phyloP scores from a whole-genome alignment of 2,797 vertebrate genomes.

The Gila robusta region DNA sequence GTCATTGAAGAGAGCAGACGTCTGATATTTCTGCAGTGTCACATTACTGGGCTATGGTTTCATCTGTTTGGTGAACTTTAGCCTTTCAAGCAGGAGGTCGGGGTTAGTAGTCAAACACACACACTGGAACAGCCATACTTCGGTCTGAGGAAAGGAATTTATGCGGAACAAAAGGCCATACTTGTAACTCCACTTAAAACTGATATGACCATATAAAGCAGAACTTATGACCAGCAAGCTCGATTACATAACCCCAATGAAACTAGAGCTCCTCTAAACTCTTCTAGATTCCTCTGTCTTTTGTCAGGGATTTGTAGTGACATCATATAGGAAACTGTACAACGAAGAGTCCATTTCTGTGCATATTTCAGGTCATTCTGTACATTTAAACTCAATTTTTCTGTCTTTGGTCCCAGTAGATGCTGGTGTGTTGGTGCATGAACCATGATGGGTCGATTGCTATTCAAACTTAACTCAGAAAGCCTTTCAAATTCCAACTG shows the following conservation, averaged over 20 bases:
- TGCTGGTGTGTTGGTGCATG: not conserved
- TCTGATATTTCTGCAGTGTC: conserved; percentile 55
- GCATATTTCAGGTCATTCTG: not conserved
- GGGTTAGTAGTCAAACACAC: conserved; percentile 27
- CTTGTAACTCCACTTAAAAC: conserved; percentile 59
- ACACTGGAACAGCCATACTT: conserved; percentile 14
- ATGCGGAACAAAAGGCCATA: conserved; percentile 56
- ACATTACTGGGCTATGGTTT: conserved; percentile 57
- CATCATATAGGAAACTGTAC: conserved; percentile 41
- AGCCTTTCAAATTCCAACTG: not conserved
- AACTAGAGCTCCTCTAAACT: conserved; percentile 45
- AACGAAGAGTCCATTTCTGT: not conserved
- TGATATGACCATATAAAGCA: conserved; percentile 64
- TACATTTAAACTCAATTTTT: not conserved
- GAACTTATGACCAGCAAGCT: conserved; percentile 22
- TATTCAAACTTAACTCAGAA: not conserved
- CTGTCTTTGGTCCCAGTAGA: not conserved
- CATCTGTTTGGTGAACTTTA: conserved; percentile 57
- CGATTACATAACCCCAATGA: conserved; percentile 52
- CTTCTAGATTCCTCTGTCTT: conserved; percentile 42
- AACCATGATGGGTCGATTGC: too few species aligned
- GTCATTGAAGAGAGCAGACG: conserved; percentile 41
- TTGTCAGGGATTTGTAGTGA: conserved; percentile 38
- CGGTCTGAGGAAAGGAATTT: conserved; percentile 27
- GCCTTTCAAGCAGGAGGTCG: conserved; percentile 28